These are phyloP conservation scores for Julus scanicus DNA, from an alignment of 2,888 invertebrate genomes.

Conservation along the genomic window DNA sequence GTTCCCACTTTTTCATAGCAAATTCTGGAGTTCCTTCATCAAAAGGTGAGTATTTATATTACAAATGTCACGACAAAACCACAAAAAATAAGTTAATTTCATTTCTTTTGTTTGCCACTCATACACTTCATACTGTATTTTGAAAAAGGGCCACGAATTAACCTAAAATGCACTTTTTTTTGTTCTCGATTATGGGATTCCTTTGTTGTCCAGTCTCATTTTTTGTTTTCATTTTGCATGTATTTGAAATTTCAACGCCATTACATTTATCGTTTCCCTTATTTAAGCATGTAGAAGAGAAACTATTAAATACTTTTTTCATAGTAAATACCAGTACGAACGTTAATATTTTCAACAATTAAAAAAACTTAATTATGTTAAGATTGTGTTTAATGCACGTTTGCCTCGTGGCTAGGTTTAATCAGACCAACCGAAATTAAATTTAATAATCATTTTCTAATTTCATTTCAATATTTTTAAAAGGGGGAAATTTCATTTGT, in stretches of 20 bases:
- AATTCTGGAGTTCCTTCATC: constrained; percentile 99
- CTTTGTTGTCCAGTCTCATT: background rate
- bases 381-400: too few species aligned
- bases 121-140: background rate
- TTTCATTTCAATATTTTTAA: background rate
- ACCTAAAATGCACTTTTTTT: constrained; percentile 1
- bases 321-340: too few species aligned
- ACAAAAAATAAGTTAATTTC: background rate
- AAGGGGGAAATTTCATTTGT: background rate
- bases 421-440: too few species aligned
- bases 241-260: background rate
- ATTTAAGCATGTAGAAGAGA: background rate
- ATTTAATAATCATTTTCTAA: too few species aligned
- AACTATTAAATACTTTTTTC: too few species aligned
- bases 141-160: background rate
- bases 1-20: constrained; percentile 73
- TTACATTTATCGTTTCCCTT: background rate
- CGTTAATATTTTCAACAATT: too few species aligned
- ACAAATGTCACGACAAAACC: constrained; percentile 41
- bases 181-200: background rate
- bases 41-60: constrained; percentile 83
- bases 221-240: background rate
- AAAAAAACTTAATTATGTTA: too few species aligned
- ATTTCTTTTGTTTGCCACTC: constrained; percentile 19
- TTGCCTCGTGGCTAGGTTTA: too few species aligned